Evolutionary conservation across 2,797 vertebrate genomes (phyloP), one percentile per base, ranked within the genome.

Genomic region (Vespertilio murinus): DNA sequence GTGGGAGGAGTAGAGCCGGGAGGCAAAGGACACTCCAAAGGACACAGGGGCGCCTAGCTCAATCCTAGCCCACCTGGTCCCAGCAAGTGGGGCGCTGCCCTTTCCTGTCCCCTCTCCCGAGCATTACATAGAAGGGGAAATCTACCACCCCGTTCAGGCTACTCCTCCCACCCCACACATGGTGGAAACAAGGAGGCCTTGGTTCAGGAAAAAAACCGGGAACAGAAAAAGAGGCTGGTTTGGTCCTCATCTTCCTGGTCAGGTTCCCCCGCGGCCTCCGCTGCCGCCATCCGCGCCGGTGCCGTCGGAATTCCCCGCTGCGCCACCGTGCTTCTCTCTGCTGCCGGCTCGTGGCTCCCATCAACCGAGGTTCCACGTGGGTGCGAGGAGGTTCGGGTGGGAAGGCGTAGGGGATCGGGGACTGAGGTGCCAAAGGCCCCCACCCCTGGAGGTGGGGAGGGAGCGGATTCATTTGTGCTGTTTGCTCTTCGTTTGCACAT

Each of bases 181-280:
- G 47, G 93, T 88, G 47, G 35, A 71, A 81, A 92, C 5, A 54
- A 89, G 95, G 90, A 70, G 86, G 92, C 90, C 75, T 94, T 94
- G 91, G 77, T 95, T 96, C 96, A 97, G 96, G 95, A 97, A 96
- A 91, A 91, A 97, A 95, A 97, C 91, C 96, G 83, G 97, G 96
- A 96, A 97, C 96, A 33, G 64, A 96, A 96, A 97, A 97, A 97
- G 93, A 97, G 97, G 97, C 96, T 97, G 97, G 96, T 84, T 88
- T 94, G 96, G 97, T 97, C 97, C 97, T 97, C 94, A 45, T 96
- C 96, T 94, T 97, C 97, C 96, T 94, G 97, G 96, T 92, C 93
- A 94, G 96, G 93, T 40, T 96, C 91, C 77, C 77, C 91, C 67
- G 94, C 90, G 35, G 97, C 97, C 88, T 96, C 96, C 61, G 93